Conservation (phyloP, 2,888 invertebrate genomes). For the Eristalis arbustorum region DNA sequence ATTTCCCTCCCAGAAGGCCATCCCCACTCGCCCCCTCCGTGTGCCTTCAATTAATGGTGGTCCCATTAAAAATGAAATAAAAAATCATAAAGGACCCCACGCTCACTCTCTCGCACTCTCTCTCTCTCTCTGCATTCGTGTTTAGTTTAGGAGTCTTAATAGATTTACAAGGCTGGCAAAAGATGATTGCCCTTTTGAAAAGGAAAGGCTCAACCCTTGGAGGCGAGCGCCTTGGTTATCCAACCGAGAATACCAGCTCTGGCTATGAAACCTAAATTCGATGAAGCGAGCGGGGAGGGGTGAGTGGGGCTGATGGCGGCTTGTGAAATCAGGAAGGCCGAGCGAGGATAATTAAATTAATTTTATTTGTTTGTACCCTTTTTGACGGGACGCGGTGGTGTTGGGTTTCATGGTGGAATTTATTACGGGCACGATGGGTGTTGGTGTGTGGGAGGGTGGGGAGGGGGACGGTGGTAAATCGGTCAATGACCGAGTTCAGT, state of each 20-base stretch:
- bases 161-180: conserved; percentile 45
- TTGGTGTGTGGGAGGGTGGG: not conserved
- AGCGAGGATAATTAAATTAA: conserved; percentile 37
- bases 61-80: conserved; percentile 56
- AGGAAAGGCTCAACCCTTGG: conserved; percentile 23
- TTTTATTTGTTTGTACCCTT: conserved; percentile 33
- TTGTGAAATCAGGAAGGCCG: conserved; percentile 36
- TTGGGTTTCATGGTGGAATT: not conserved
- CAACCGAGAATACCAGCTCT: conserved; percentile 14
- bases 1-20: not conserved
- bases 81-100: conserved; percentile 36
- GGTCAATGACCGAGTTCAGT: not conserved
- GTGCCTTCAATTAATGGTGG: conserved; percentile 46
- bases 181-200: conserved; percentile 28
- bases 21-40: not conserved
- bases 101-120: not conserved
- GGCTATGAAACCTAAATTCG: too few relatives aligned
- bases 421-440: not conserved
- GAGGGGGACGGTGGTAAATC: not conserved
- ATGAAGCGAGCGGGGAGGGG: not conserved
- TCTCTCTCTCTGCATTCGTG: not conserved
- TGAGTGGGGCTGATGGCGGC: not conserved
- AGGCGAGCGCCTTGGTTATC: conserved; percentile 10
- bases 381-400: not conserved
- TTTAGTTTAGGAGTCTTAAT: conserved; percentile 20